Evolutionary conservation across 2,888 invertebrate species (phyloP).

Genomic region (Netelia inedita): DNA sequence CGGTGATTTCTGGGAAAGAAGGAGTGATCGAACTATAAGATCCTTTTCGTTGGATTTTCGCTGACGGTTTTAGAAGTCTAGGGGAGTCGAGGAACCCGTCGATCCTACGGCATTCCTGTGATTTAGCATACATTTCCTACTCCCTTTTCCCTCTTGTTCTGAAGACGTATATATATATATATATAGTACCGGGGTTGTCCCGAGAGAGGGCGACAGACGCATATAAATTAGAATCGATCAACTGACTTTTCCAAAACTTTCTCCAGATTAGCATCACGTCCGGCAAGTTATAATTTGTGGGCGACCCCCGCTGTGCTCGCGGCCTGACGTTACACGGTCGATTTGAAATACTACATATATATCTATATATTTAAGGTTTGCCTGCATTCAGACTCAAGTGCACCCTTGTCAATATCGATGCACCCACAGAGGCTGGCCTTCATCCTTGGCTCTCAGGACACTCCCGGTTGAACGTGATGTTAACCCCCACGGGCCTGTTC

Average conservation of each 20-base stretch:
- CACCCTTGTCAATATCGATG: constrained; percentile 85
- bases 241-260: constrained; percentile 83
- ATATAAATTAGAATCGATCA: constrained; percentile 81
- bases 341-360: constrained; percentile 40
- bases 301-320: constrained; percentile 81
- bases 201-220: constrained; percentile 44
- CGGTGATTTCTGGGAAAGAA: no score
- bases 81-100: constrained; percentile 1
- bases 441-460: constrained; percentile 56
- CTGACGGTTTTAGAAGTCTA: neutral
- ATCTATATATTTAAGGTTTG: constrained; percentile 35
- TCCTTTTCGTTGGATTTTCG: neutral
- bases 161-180: neutral
- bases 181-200: constrained; percentile 8
- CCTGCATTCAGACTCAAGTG: constrained; percentile 73
- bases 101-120: constrained; percentile 48
- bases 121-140: constrained; percentile 52
- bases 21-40: neutral
- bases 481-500: constrained; percentile 52
- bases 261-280: constrained; percentile 84
- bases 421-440: constrained; percentile 76
- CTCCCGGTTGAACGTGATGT: constrained; percentile 52
- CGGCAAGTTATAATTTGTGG: constrained; percentile 83
- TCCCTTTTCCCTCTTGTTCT: neutral
- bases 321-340: constrained; percentile 58